Base-by-base conservation (phyloP, 2,113 vertebrate genomes). In the Odobenus rosmarus region DNA sequence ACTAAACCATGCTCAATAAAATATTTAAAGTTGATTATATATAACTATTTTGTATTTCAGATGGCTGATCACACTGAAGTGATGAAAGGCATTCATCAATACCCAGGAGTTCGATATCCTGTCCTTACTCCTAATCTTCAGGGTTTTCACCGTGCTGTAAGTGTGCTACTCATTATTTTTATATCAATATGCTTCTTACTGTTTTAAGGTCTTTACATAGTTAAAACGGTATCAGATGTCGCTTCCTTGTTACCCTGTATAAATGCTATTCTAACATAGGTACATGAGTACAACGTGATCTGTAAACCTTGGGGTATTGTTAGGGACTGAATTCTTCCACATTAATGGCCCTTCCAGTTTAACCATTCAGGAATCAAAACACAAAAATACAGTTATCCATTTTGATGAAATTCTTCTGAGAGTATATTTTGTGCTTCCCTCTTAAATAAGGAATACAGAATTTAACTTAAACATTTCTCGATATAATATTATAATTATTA, bases 41-140 rank as follows among this genome's bases (percentile, higher is more conserved):
- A 0, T 96, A 84, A 93, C 18, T n/a, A 84, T 98, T 96, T 0
- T 98, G 0, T 98, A 39, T 98, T 99, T 97, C 95, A 99, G 99
- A 99, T 99, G 99, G 99, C 99, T 88, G 99, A 99, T 98, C 99
- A 99, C 97, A 99, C 98, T 39, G 99, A 99, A 97, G 99, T 99
- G 31, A 99, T 99, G 98, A 98, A 84, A 98, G 99, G 99, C 90
- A 99, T 99, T 98, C 98, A 98, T 92, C 99, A 97, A 86, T 96
- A 83, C 91, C 99, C 99, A 92, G 99, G 99, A 97, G 98, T 99
- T 95, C 99, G 96, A 2, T 99, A 99, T 95, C 99, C 99, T 3
- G 99, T 99, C 97, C 99, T 99, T 93, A 99, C 99, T 1, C 99
- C 99, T 82, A 99, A 99, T 98, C 98, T 99, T 96, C 99, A 99